These are phyloP conservation scores for Manduca sexta DNA, from an alignment of 1,140 invertebrate species.

Conservation along the genomic window DNA sequence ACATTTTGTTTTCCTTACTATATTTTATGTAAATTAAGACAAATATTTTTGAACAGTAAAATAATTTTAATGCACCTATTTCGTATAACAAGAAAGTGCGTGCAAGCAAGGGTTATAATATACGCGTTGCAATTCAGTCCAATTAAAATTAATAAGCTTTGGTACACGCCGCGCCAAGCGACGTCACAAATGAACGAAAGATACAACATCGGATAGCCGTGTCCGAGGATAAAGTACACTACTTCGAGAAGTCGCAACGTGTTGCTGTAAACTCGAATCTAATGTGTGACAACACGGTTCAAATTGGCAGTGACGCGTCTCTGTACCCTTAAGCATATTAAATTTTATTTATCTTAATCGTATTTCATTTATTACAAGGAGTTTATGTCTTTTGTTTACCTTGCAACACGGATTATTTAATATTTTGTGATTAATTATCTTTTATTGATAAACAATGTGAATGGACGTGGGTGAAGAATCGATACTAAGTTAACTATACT, in stretches of 20 bases:
- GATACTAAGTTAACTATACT: too few species aligned
- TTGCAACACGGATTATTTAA: too few species aligned
- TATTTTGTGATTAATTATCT: too few species aligned
- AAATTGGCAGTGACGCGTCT: slow-evolving; percentile 12
- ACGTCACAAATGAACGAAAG: slow-evolving; percentile 68
- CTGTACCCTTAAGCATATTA: neutral
- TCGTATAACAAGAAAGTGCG: too few species aligned
- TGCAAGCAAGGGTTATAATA: slow-evolving; percentile 44
- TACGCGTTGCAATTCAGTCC: slow-evolving; percentile 59
- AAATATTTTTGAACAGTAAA: too few species aligned
- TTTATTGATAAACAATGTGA: too few species aligned
- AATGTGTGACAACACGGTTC: slow-evolving; percentile 28
- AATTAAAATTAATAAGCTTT: slow-evolving; percentile 73
- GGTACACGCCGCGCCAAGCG: slow-evolving; percentile 54
- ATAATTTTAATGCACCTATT: too few species aligned
- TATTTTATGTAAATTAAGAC: too few species aligned
- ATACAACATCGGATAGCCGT: slow-evolving; percentile 56
- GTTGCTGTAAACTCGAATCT: slow-evolving; percentile 36
- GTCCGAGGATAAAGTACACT: slow-evolving; percentile 48
- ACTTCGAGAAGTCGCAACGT: slow-evolving; percentile 6
- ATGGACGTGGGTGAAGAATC: too few species aligned
- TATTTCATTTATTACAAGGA: neutral
- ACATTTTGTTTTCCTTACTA: too few species aligned
- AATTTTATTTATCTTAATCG: neutral
- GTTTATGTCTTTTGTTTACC: slow-evolving; percentile 1